Base-by-base conservation (phyloP, 2,888 invertebrate species). In the Dryococelus australis region DNA sequence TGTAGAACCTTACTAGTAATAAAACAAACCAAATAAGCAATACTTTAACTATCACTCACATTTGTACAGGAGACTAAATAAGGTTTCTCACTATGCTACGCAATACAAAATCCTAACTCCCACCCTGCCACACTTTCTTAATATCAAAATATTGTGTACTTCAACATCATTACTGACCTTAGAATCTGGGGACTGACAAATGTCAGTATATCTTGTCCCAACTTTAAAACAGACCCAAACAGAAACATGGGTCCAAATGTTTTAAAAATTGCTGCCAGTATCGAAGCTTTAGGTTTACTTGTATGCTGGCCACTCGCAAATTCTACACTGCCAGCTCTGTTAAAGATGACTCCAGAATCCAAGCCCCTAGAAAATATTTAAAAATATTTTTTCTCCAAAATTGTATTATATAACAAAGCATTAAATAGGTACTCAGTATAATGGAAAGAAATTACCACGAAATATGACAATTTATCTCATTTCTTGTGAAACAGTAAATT, bases 181-280 rank as follows among this genome's bases (percentile, higher is more conserved):
- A 98, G 94, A 90, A 99, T 93, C 92, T 97, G 96, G 0, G 99
- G 99, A 90, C 97, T 98, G 80, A 97, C 94, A 92, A 99, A 99
- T 89, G 97, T 97, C 87, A 99, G 92, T 26, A 96, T 89, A 92
- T 98, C 99, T 91, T 97, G 97, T 78, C 96, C 91, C 0, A 98
- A 92, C 92, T 99, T 99, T 89, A 98, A 93, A 86, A 96, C 92
- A 0, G 97, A 94, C n/a, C 98, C 98, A 90, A 98, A 96, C 0
- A 98, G 89, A 91, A 98, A 98, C 87, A 97, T 96, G 0, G 96
- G 95, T 85, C 98, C 98, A 92, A 98, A 99, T 10, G 98, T 96
- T 91, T 96, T 95, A 90, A 97, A 94, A 85, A 99, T 94, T 0
- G 98, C 96, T 53, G 96, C 96, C 91, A 98, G 93, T 90, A 99